These are phyloP conservation scores for Psammodynastes pulverulentus DNA, from an alignment of 2,113 vertebrate genomes.

Conservation along the genomic window DNA sequence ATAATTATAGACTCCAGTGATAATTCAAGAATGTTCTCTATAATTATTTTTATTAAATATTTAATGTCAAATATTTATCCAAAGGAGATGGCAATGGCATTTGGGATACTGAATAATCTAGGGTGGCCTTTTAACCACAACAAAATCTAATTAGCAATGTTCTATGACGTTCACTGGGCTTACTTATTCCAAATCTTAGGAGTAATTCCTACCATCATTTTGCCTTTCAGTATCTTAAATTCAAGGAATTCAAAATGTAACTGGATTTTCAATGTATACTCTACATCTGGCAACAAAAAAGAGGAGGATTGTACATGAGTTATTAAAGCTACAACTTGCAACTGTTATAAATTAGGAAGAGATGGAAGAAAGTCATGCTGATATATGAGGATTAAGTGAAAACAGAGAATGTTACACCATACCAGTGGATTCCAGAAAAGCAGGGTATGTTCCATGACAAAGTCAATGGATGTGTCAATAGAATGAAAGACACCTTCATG, in stretches of 20 bases:
- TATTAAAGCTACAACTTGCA: neutral
- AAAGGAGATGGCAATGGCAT: neutral
- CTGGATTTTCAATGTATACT: neutral
- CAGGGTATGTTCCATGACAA: neutral
- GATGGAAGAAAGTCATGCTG: neutral
- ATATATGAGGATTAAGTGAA: neutral
- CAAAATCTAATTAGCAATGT: neutral
- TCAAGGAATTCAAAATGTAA: neutral
- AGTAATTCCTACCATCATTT: neutral
- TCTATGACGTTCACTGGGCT: neutral
- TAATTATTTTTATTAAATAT: neutral
- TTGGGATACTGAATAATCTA: neutral
- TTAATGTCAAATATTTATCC: neutral
- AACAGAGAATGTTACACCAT: neutral
- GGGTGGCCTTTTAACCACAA: neutral
- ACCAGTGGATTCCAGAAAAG: neutral
- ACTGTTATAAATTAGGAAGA: neutral
- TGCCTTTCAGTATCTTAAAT: neutral
- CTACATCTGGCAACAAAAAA: neutral
- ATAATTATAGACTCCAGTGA: neutral
- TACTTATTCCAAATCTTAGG: neutral
- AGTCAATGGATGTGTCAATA: neutral
- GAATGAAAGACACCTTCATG: neutral
- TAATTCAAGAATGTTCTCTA: neutral
- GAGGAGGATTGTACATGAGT: neutral